A percentile compares a stretch with the other conserved stretches of the same genome.
These are phyloP conservation scores for Tribolium madens DNA, from an alignment of 1,140 invertebrate species.

Conservation along the genomic window DNA sequence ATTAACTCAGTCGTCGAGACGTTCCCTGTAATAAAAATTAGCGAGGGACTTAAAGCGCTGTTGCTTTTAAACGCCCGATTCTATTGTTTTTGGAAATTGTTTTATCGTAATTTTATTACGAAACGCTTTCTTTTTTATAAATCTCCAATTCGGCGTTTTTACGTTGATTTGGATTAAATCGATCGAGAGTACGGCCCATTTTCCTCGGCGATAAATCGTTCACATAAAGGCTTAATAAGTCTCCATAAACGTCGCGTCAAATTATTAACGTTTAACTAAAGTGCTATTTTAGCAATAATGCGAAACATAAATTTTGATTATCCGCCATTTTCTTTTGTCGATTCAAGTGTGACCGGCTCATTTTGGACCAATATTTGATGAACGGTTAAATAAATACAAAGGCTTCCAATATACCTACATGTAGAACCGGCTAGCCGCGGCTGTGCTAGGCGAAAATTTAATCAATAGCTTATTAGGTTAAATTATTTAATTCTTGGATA, in stretches of 20 bases:
- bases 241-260: conserved; percentile 3
- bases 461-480: conserved; percentile 13
- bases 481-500: conserved; percentile 2
- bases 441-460: conserved; percentile 8
- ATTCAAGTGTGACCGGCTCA: conserved; percentile 15
- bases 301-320: conserved; percentile 31
- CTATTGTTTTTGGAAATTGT: conserved; percentile 3
- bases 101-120: conserved; percentile 11
- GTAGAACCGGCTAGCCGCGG: not conserved
- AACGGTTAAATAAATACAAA: conserved; percentile 11
- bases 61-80: not conserved
- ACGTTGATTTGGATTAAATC: conserved; percentile 3
- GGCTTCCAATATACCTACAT: not conserved
- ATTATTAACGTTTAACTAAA: conserved; percentile 21
- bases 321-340: conserved; percentile 20
- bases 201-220: conserved; percentile 13
- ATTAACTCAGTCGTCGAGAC: not conserved
- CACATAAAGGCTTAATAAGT: conserved; percentile 15
- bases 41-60: not conserved
- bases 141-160: conserved; percentile 9
- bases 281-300: conserved; percentile 14
- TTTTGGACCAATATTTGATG: not conserved
- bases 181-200: not conserved
- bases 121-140: not conserved
- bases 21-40: not conserved